These are phyloP conservation scores for Neoitamus cyanurus DNA, from an alignment of 2,888 invertebrate species.

Conservation along the genomic window DNA sequence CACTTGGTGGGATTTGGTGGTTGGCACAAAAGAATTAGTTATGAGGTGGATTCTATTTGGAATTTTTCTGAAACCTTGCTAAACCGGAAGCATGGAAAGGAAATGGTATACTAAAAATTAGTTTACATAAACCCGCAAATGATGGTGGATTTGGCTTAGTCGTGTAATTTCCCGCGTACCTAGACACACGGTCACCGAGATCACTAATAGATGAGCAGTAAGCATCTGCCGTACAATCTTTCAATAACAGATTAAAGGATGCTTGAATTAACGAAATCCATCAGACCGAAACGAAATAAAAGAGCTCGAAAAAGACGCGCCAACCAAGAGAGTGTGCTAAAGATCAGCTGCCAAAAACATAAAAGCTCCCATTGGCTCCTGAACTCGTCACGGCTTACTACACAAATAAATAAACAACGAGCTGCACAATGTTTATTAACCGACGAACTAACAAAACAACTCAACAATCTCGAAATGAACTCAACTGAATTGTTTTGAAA, in stretches of 20 bases:
- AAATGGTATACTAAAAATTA: too few relatives aligned
- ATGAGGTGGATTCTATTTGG: background rate
- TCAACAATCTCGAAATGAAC: background rate
- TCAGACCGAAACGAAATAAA: constrained; percentile 2
- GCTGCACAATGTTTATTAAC: background rate
- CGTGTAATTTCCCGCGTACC: background rate
- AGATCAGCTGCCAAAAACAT: constrained; percentile 24
- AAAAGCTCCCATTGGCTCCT: constrained; percentile 16
- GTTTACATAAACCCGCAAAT: background rate
- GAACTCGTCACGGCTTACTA: constrained; percentile 15
- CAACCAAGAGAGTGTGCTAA: background rate
- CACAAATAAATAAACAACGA: constrained; percentile 31
- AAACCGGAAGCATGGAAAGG: too few relatives aligned
- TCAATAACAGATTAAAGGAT: background rate
- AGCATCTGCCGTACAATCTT: background rate
- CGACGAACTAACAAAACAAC: constrained; percentile 1
- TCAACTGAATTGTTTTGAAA: constrained; percentile 12
- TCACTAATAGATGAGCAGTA: background rate
- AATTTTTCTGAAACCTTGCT: background rate
- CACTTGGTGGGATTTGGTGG: background rate
- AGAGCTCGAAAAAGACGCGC: background rate
- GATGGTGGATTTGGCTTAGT: background rate
- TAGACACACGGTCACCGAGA: background rate
- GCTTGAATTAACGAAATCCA: background rate
- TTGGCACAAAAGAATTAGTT: background rate